phyloP scores from a whole-genome alignment of 2,888 invertebrate genomes.

The Chloroclysta siterata region DNA sequence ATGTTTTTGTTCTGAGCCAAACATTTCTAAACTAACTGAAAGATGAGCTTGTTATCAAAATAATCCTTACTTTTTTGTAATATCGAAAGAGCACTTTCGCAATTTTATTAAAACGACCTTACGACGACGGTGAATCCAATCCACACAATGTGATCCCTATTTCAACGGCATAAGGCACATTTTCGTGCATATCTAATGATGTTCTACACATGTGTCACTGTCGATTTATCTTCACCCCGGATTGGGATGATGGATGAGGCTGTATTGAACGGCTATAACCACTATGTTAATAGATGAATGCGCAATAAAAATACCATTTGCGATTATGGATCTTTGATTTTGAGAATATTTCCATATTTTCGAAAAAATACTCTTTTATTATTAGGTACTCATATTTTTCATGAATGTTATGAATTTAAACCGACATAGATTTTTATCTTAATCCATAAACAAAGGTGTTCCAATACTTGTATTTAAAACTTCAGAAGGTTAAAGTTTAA shows the following conservation, averaged over 20 bases:
- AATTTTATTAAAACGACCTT: constrained; percentile 13
- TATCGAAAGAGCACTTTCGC: constrained; percentile 16
- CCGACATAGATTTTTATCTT: too few species aligned
- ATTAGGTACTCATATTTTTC: too few species aligned
- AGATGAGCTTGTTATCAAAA: neutral
- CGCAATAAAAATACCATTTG: constrained; percentile 27
- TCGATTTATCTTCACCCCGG: constrained; percentile 30
- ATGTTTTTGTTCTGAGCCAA: too few species aligned
- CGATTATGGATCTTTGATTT: constrained; percentile 1
- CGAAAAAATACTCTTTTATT: too few species aligned
- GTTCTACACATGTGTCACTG: constrained; percentile 34
- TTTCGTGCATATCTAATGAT: constrained; percentile 15
- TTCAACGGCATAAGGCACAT: constrained; percentile 5
- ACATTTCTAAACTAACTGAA: neutral
- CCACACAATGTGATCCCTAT: constrained; percentile 12
- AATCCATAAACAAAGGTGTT: too few species aligned
- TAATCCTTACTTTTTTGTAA: neutral
- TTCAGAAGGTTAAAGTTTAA: too few species aligned
- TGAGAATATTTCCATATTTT: too few species aligned
- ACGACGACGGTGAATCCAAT: neutral
- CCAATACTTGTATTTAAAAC: too few species aligned
- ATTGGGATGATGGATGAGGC: constrained; percentile 39
- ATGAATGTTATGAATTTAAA: too few species aligned
- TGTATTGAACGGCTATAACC: constrained; percentile 31
- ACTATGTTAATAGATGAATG: constrained; percentile 26